Percentiles rank a stretch among this genome's conserved stretches.
These are phyloP conservation scores for Oscheius sp. DNA, from an alignment of 2,888 invertebrate genomes.

Conservation along the genomic window DNA sequence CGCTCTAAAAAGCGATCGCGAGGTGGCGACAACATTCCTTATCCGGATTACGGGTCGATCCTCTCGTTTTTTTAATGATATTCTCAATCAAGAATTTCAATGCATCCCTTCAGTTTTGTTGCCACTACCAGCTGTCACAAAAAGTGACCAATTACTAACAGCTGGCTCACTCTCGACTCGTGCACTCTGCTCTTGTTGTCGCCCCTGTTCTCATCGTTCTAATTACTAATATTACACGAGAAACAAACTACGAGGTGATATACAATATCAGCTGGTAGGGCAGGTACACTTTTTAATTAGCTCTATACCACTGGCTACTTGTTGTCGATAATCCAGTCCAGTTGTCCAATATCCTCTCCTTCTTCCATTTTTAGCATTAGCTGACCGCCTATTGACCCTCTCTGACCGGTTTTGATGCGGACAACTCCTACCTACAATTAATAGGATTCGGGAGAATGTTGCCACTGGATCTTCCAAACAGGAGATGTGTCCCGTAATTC, in stretches of 20 bases:
- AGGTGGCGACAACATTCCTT: not conserved
- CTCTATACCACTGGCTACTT: too few relatives aligned
- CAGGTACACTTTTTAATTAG: not conserved
- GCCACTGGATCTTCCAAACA: not conserved
- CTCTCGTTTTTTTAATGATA: not conserved
- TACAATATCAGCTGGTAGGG: too few relatives aligned
- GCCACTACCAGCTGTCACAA: slow-evolving; percentile 17
- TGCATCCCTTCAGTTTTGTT: not conserved
- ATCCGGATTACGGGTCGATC: not conserved
- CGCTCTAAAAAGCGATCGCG: slow-evolving; percentile 8
- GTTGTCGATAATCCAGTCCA: not conserved
- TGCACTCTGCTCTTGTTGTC: not conserved
- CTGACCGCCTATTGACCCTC: slow-evolving; percentile 23
- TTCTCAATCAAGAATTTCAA: not conserved
- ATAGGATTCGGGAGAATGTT: not conserved
- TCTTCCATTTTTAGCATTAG: not conserved
- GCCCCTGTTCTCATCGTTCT: not conserved
- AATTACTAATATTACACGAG: too few relatives aligned
- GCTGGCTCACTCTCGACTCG: too few relatives aligned
- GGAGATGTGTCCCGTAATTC: not conserved
- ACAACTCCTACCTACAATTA: slow-evolving; percentile 24
- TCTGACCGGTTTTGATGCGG: not conserved
- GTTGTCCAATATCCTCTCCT: not conserved
- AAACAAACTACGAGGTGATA: too few relatives aligned
- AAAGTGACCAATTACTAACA: slow-evolving; percentile 24